Percentiles rank a stretch among this genome's conserved stretches.
These are phyloP conservation scores for Bombyx huttoni DNA, from an alignment of 2,888 invertebrate species.

Conservation along the genomic window DNA sequence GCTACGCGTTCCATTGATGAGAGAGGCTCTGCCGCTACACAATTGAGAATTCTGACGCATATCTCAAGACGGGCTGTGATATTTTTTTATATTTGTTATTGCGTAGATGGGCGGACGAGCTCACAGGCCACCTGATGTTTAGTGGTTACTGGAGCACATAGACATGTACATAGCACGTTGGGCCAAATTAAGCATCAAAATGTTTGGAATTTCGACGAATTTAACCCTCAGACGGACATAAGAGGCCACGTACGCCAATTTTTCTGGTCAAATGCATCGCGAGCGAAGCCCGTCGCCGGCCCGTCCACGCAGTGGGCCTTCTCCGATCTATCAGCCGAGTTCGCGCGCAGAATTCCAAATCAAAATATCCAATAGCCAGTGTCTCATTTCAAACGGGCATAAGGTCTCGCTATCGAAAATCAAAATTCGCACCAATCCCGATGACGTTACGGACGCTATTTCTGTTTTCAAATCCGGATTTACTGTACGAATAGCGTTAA, in stretches of 20 bases:
- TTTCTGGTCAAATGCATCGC: conserved; percentile 63
- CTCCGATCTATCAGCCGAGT: conserved; percentile 58
- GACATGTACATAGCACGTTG: no score
- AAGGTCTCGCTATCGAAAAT: conserved; percentile 35
- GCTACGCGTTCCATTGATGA: no score
- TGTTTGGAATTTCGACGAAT: background rate
- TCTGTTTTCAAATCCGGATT: conserved; percentile 14
- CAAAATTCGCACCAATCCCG: conserved; percentile 49
- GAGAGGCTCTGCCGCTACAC: no score
- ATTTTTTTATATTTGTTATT: no score
- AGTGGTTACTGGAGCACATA: no score
- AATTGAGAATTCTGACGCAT: no score
- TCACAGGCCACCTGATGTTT: no score
- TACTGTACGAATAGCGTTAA: conserved; percentile 2
- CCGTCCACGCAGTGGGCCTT: conserved; percentile 30
- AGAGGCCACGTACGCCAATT: conserved; percentile 45
- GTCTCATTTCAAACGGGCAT: conserved; percentile 42
- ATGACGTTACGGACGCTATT: conserved; percentile 44
- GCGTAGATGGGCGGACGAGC: no score
- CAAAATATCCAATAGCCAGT: conserved; percentile 51
- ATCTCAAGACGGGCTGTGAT: no score
- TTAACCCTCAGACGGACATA: conserved; percentile 23
- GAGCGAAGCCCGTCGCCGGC: conserved; percentile 29
- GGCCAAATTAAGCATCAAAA: no score
- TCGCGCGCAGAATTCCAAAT: conserved; percentile 61